A percentile compares a stretch with the other conserved stretches of the same genome.
These are phyloP conservation scores for Yponomeuta evonymella DNA, from an alignment of 2,888 invertebrate species.

Conservation along the genomic window DNA sequence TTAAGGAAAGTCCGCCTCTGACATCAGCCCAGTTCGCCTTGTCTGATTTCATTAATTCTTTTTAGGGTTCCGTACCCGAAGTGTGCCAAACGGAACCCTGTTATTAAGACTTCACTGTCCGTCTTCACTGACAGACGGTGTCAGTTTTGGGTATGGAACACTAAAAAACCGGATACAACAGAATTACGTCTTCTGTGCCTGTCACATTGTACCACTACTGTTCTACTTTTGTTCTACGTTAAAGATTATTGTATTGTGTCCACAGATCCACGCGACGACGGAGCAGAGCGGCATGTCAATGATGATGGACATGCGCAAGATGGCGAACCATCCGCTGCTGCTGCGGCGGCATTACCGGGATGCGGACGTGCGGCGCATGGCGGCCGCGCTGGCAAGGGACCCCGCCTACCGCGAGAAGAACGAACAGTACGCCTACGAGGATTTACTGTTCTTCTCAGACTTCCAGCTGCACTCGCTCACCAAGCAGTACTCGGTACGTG, in stretches of 20 bases:
- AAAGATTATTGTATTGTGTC: conserved; percentile 17
- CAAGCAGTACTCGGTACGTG: conserved; percentile 77
- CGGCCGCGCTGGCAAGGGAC: conserved; percentile 80
- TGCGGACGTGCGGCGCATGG: conserved; percentile 78
- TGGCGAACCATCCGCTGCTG: conserved; percentile 95
- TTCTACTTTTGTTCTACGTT: too few species aligned
- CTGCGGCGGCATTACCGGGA: conserved; percentile 85
- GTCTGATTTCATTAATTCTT: too few species aligned
- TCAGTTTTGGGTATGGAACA: too few species aligned
- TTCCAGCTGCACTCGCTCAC: conserved; percentile 92
- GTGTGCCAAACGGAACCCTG: too few species aligned
- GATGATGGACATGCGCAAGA: conserved; percentile 95
- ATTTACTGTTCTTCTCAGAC: conserved; percentile 91
- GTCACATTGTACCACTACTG: too few species aligned
- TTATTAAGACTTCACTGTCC: too few species aligned
- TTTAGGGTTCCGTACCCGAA: too few species aligned
- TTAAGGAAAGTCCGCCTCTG: too few species aligned
- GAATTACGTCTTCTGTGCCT: too few species aligned
- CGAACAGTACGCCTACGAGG: conserved; percentile 88
- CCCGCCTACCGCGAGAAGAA: conserved; percentile 85
- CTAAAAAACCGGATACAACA: too few species aligned
- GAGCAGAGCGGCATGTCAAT: conserved; percentile 83
- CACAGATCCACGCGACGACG: conserved; percentile 65
- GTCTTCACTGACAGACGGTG: too few species aligned
- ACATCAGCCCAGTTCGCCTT: too few species aligned